Conservation (phyloP, 2,113 vertebrate genomes). For the Protobothrops mucrosquamatus region DNA sequence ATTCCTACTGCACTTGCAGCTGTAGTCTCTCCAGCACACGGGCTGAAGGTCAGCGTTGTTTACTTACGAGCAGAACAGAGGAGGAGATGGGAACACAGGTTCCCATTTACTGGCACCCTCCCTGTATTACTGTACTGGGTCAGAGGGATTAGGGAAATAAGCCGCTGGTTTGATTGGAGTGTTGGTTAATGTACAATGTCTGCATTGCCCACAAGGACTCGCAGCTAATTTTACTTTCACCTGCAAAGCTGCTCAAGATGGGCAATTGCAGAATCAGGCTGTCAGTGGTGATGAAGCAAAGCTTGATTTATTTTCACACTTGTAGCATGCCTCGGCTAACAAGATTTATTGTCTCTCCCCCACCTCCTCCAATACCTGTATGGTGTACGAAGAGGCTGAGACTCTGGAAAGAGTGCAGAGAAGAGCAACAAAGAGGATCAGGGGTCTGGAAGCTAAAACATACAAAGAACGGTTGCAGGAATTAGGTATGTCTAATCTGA, state of each 20-base stretch:
- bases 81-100: accelerated
- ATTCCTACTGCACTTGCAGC: neutral
- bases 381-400: neutral
- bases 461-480: neutral
- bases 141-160: slow-evolving; percentile 12
- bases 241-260: neutral
- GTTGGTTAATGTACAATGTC: slow-evolving; percentile 8
- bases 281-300: neutral
- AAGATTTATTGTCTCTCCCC: neutral
- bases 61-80: neutral
- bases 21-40: neutral
- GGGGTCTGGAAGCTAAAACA: neutral
- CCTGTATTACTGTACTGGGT: slow-evolving; percentile 14
- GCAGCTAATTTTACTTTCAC: neutral
- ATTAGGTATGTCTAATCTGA: neutral
- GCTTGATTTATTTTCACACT: neutral
- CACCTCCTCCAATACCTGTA: neutral
- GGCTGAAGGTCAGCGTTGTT: neutral
- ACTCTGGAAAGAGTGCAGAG: neutral
- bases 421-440: neutral
- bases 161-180: neutral
- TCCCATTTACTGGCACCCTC: neutral
- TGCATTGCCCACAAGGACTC: neutral
- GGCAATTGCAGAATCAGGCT: neutral
- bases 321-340: neutral